Evolutionary conservation across 2,888 invertebrate species (phyloP).

Genomic region (Diarsia brunnea): DNA sequence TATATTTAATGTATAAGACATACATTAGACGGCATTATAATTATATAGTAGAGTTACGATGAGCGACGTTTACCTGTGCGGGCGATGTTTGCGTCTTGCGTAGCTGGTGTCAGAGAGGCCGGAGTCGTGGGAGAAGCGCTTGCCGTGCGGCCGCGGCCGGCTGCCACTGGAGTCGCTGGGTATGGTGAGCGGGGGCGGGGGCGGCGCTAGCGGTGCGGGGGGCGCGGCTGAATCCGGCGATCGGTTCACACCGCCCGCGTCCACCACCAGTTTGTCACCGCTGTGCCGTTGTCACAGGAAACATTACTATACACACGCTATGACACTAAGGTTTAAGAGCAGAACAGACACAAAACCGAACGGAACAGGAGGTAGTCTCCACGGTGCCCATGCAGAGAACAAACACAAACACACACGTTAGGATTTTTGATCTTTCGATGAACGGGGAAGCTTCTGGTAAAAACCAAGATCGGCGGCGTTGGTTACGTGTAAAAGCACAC

Average conservation of each 20-base stretch:
- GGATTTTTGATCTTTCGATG: neutral
- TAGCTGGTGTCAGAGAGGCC: conserved; percentile 84
- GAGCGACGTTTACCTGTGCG: conserved; percentile 70
- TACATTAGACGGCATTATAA: too few relatives aligned
- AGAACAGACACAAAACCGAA: neutral
- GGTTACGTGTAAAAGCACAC: neutral
- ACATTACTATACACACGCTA: neutral
- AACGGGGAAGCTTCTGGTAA: neutral
- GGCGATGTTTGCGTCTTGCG: conserved; percentile 68
- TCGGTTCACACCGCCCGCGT: conserved; percentile 75
- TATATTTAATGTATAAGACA: too few relatives aligned
- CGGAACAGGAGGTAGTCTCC: neutral
- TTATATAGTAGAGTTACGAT: neutral
- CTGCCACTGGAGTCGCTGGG: conserved; percentile 37
- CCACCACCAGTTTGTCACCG: conserved; percentile 80
- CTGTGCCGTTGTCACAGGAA: conserved; percentile 1
- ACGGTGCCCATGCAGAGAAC: neutral
- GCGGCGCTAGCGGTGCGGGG: conserved; percentile 4
- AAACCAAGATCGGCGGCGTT: neutral
- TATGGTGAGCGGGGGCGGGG: neutral
- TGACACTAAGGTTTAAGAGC: neutral
- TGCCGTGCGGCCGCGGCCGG: conserved; percentile 63
- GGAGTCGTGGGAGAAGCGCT: conserved; percentile 84
- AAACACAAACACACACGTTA: neutral
- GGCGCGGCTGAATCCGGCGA: conserved; percentile 23